Evolutionary conservation across 2,888 invertebrate genomes (phyloP), one percentile per base, ranked within the genome.

Genomic region (Schrankia costaestrigalis): DNA sequence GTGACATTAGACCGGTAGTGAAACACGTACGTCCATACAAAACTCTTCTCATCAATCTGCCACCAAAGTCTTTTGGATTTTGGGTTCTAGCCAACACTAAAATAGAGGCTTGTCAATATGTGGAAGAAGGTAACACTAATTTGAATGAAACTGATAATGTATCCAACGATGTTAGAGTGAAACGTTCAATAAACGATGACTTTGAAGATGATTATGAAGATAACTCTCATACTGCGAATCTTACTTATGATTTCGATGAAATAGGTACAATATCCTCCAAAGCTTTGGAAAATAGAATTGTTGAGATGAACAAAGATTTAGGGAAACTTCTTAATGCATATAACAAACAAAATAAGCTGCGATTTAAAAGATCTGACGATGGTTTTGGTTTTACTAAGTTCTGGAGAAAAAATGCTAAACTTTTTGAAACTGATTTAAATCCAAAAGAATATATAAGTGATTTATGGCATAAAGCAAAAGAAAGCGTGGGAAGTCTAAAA

Each of bases 51-150:
- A 66, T 94, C 9, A 86, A 86, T 26, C 63, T 94, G 2, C 93
- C 94, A 1, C 83, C 92, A 0, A 90, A 90, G 56, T 91, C 93
- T 0, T 90, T 95, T 26, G 93, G 91, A 0, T 95, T 95, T 69
- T 94, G 93, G 91, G 92, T 94, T 0, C 65, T 95, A 7, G 92
- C 93, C 0, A 90, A 89, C 31, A 90, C 92, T 0, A 89, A 91
- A 61, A 76, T 92, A 12, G 84, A 90, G 30, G 90, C 90, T 10
- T 93, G 93, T 44, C 57, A 63, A 14, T 60, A 73, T 8, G 31
- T 56, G 15, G 53, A 63, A 8, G 52, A 39, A 6, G 39, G 28
- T 6, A 49, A 64, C 17, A 60, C 52, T 11, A 60, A 50, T 11
- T 40, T 58, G 0, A 33, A 50, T 10, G 59, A 70, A 44, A 53